Base-by-base conservation (phyloP, 2,113 vertebrate genomes). In the Talpa occidentalis region DNA sequence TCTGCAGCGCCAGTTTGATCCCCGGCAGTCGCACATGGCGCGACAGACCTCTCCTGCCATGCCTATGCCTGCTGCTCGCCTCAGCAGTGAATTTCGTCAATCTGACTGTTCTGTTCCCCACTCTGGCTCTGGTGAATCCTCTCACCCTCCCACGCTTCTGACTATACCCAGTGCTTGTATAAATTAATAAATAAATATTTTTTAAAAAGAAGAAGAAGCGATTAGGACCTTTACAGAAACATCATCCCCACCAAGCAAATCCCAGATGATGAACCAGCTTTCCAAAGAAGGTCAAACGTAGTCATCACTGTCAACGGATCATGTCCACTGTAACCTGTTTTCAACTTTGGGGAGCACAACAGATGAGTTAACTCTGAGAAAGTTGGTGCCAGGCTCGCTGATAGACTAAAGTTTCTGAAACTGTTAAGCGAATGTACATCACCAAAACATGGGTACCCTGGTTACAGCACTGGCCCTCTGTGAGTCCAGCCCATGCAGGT, bases 391-490 rank as follows among this genome's bases (percentile, higher is more conserved):
- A 66, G 47, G 47, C 42, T 44, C 62, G 10, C 24, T 14, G 73
- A n/a, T 17, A 37, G 37, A 26, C 47, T 15, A 47, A 54, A 8
- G 32, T 60, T 79, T 84, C 78, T 83, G 40, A 66, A 67, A 49
- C 54, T 73, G 66, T 62, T 24, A 15, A 40, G 56, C 35, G n/a
- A 35, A 59, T 24, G 8, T 11, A 21, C 2, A 16, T 56, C 21
- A 44, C 83, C 26, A 40, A 21, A 44, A 42, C 32, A 24, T 0
- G 72, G 37, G 74, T 32, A 40, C 37, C 28, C 22, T 52, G 40
- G 42, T 42, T 24, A 15, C 14, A 10, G 42, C 10, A 26, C 64
- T 17, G 0, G 5, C 8, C 32, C 26, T 2, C 52, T 0, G 0
- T 4, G 28, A 74, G 32, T 47, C 9, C 59, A 37, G 17, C 59